Evolutionary conservation across 2,888 invertebrate genomes (phyloP), one percentile per base, ranked within the genome.

Genomic region (Cyclophora albipunctata): DNA sequence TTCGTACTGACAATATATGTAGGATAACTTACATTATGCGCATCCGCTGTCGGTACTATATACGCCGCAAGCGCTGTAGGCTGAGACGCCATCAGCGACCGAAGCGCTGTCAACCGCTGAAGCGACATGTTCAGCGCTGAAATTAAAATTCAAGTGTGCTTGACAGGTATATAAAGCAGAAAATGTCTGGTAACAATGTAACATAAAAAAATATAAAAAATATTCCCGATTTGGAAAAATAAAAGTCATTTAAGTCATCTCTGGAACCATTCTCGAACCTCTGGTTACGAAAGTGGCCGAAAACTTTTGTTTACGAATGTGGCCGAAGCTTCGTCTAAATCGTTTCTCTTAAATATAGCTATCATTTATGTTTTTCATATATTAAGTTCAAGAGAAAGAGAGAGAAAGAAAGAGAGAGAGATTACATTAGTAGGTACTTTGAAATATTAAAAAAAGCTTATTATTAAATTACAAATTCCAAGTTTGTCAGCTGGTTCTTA

Each of bases 21-120:
- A 1, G 20, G 20, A 20, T 20, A n/a, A 71, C 80, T 78, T 59
- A 93, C 93, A 77, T 93, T 92, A 80, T 98, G 97, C 2, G 95
- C 94, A 81, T 97, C 97, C 4, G 91, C 92, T 0, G 94, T 93
- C 2, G 95, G 95, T 42, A 97, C 90, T 48, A 98, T 94, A 68
- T 96, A 95, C 0, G 96, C 97, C 34, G 94, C 90, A n/a, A 97
- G 75, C 5, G 91, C 69, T 3, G 71, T 69, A 0, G 80, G 76
- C 63, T 85, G 82, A 6, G 62, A 66, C 1, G 80, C 71, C 87
- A 88, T 87, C 47, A 87, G 71, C 71, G 79, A 75, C 0, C 88
- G 75, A 3, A 89, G 81, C 67, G 84, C 76, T 45, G 74, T 56
- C 45, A 89, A 58, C 7, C 85, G 76, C 63, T 81, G 83, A 1